These are phyloP conservation scores for Cataglyphis rosenhaueri DNA, from an alignment of 2,888 invertebrate species.

Conservation along the genomic window DNA sequence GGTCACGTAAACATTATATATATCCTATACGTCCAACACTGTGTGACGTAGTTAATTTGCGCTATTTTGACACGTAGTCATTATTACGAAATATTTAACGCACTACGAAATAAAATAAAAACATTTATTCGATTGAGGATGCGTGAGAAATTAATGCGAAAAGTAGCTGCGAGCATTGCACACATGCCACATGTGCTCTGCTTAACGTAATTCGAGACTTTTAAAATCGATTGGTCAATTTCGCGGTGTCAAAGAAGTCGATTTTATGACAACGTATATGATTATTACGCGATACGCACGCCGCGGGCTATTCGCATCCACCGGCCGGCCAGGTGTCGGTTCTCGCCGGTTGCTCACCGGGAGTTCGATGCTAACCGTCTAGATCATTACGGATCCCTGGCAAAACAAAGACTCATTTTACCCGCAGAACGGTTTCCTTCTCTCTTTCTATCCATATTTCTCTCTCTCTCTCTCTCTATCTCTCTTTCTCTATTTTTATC, in stretches of 20 bases:
- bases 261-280: constrained; percentile 63
- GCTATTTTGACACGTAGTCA: no score
- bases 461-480: not conserved
- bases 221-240: constrained; percentile 69
- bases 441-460: not conserved
- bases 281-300: constrained; percentile 63
- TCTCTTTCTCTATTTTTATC: not conserved
- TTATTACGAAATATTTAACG: no score
- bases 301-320: constrained; percentile 54
- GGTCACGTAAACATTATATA: no score
- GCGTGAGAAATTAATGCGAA: constrained; percentile 34
- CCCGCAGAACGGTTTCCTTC: constrained; percentile 29
- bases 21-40: no score
- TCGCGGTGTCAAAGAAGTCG: constrained; percentile 57
- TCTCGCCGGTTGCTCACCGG: constrained; percentile 59
- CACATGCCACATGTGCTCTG: not conserved
- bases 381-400: constrained; percentile 60
- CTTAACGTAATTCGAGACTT: constrained; percentile 23
- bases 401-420: constrained; percentile 51
- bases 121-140: not conserved
- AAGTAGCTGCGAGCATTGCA: not conserved
- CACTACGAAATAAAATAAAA: no score
- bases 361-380: constrained; percentile 63
- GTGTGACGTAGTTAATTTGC: no score
- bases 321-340: constrained; percentile 70